A percentile compares a stretch with the other conserved stretches of the same genome.
Conservation (phyloP, 2,888 invertebrate genomes). For the Ephialtes manifestator region DNA sequence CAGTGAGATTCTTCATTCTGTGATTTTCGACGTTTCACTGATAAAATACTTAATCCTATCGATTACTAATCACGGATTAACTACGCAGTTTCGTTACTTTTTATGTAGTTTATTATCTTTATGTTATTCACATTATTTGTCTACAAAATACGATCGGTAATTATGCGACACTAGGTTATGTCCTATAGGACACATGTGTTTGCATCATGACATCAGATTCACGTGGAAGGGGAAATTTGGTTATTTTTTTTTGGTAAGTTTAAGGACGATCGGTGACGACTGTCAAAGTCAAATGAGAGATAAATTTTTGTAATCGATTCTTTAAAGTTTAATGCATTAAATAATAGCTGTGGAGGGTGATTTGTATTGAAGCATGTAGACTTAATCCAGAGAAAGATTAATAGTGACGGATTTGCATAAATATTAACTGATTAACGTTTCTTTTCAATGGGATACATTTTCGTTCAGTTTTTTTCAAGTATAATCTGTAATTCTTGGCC, state of each 20-base stretch:
- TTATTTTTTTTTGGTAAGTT: background rate
- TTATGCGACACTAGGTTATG: slow-evolving; percentile 29
- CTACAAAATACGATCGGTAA: background rate
- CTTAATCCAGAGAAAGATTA: no score
- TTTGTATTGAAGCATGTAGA: no score
- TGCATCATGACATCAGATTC: background rate
- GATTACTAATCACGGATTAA: background rate
- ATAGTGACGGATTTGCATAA: no score
- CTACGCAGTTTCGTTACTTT: background rate
- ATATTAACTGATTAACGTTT: no score
- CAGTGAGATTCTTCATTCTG: slow-evolving; percentile 80
- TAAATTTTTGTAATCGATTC: no score
- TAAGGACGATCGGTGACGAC: no score
- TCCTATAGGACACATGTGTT: slow-evolving; percentile 16
- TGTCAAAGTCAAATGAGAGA: no score
- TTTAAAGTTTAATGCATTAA: no score
- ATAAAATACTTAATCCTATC: background rate
- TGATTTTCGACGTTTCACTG: background rate
- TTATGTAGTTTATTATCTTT: background rate
- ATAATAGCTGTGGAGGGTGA: no score
- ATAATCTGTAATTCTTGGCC: no score
- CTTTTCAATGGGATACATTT: no score
- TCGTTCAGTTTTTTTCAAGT: no score
- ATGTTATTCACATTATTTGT: background rate
- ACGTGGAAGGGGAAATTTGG: background rate